Conservation (phyloP, 2,113 vertebrate species). For the Daubentonia madagascariensis region DNA sequence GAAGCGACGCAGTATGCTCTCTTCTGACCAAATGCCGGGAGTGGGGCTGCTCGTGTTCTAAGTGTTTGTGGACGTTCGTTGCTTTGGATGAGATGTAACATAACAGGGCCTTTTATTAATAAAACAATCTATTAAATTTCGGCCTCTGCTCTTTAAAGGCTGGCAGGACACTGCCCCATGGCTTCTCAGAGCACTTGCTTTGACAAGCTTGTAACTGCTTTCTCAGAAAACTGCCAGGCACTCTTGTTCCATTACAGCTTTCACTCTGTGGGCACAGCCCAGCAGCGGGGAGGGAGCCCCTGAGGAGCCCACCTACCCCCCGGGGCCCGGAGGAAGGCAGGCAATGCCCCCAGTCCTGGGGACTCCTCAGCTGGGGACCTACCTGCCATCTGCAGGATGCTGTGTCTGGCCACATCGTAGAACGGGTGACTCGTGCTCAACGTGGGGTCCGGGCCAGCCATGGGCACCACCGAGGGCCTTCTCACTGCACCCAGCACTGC, state of each 20-base stretch:
- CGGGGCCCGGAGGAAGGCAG: fast-evolving
- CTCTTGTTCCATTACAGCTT: fast-evolving
- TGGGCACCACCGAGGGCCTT: not conserved
- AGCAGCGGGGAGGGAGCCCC: not conserved
- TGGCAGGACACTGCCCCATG: fast-evolving
- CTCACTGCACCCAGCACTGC: not conserved
- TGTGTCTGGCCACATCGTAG: constrained; percentile 91
- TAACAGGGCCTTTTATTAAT: fast-evolving
- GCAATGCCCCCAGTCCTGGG: fast-evolving
- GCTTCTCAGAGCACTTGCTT: not conserved
- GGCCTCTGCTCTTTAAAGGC: too few species aligned
- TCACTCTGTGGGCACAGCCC: fast-evolving
- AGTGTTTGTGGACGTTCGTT: too few species aligned
- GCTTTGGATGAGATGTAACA: fast-evolving
- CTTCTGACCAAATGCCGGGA: fast-evolving
- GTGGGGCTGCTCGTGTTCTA: fast-evolving
- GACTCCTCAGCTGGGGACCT: not conserved
- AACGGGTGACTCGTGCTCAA: constrained; percentile 86
- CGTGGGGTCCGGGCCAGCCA: constrained; percentile 8
- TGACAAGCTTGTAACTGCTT: fast-evolving
- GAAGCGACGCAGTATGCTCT: fast-evolving
- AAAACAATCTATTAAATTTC: fast-evolving
- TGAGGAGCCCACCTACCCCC: fast-evolving
- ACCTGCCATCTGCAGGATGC: constrained; percentile 92
- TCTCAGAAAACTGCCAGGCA: too few species aligned